A percentile compares a stretch with the other conserved stretches of the same genome.
phyloP scores from a whole-genome alignment of 2,888 invertebrate species.

The Torymus tubicola region DNA sequence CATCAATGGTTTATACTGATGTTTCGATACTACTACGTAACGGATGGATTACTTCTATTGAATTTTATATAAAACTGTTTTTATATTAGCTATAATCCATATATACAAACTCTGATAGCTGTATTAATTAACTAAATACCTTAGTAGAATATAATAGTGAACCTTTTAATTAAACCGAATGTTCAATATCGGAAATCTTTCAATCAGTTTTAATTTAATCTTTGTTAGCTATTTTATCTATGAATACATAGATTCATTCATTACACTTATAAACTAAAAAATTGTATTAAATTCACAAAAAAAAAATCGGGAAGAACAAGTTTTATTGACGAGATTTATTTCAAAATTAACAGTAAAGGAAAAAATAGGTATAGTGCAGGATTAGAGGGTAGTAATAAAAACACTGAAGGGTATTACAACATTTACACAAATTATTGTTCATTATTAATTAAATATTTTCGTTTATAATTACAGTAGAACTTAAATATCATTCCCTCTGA shows the following conservation, averaged over 20 bases:
- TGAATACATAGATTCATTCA: no score
- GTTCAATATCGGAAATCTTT: no score
- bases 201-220: no score
- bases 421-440: slow-evolving; percentile 61
- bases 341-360: slow-evolving; percentile 1
- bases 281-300: slow-evolving; percentile 2
- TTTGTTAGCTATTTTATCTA: no score
- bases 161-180: no score
- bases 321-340: slow-evolving; percentile 33
- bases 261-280: not conserved
- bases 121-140: slow-evolving; percentile 11
- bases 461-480: slow-evolving; percentile 66
- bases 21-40: not conserved
- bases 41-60: not conserved
- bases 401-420: slow-evolving; percentile 54
- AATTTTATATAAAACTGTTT: not conserved
- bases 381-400: slow-evolving; percentile 55
- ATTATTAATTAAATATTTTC: slow-evolving; percentile 61
- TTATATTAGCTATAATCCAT: not conserved
- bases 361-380: slow-evolving; percentile 35
- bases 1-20: no score
- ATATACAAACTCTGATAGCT: not conserved
- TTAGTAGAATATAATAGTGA: not conserved
- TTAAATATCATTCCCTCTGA: slow-evolving; percentile 61
- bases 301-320: slow-evolving; percentile 40